These are phyloP conservation scores for Cerceris ruficornis DNA, from an alignment of 2,888 invertebrate species.

Conservation along the genomic window DNA sequence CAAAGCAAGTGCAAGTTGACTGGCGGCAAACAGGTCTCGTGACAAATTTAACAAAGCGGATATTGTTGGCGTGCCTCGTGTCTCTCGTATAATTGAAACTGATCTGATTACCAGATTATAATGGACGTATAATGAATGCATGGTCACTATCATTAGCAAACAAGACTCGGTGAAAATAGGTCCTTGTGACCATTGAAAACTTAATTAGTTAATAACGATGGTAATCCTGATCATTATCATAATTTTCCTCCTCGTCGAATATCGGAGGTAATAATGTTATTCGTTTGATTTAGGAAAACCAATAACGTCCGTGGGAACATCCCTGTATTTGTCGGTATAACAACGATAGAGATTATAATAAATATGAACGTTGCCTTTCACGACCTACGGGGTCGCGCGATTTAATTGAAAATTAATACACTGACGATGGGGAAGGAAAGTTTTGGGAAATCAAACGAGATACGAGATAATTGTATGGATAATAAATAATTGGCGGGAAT, in stretches of 20 bases:
- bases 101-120: slow-evolving; percentile 46
- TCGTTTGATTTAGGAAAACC: slow-evolving; percentile 2
- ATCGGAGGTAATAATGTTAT: neutral
- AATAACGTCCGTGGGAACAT: neutral
- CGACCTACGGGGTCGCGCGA: too few species aligned
- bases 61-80: slow-evolving; percentile 6
- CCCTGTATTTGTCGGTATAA: too few species aligned
- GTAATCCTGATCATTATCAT: slow-evolving; percentile 21
- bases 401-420: too few species aligned
- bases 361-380: too few species aligned
- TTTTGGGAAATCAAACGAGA: too few species aligned
- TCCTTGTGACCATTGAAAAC: slow-evolving; percentile 20
- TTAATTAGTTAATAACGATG: slow-evolving; percentile 39
- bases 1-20: neutral
- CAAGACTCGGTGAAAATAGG: slow-evolving; percentile 21
- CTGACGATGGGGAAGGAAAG: too few species aligned
- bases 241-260: neutral
- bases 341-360: too few species aligned
- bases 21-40: neutral
- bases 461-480: too few species aligned
- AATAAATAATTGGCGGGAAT: too few species aligned
- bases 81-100: slow-evolving; percentile 37
- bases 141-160: slow-evolving; percentile 31
- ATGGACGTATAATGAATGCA: slow-evolving; percentile 42
- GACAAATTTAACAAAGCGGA: slow-evolving; percentile 12